Base-by-base conservation (phyloP, 2,113 vertebrate genomes). In the Callaeas wilsoni region DNA sequence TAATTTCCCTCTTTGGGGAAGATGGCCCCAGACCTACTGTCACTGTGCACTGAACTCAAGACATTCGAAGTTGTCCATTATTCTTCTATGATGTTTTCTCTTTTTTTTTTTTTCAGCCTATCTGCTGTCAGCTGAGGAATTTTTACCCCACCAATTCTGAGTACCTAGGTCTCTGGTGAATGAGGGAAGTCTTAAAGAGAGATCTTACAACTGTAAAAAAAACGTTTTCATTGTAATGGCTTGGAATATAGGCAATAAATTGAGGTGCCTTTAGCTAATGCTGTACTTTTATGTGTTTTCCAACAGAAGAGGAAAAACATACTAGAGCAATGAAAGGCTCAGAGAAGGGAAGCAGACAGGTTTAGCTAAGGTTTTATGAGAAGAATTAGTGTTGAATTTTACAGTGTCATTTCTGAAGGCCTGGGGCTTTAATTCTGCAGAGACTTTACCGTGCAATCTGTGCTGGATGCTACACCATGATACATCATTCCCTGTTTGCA, bases 231-330 rank as follows among this genome's bases (percentile, higher is more conserved):
- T 50, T 76, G 32, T 73, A 96, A 92, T 93, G 59, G 20, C 37
- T 65, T 78, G 80, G 69, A 92, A 90, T 79, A 84, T 15, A 76
- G 37, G 64, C 14, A 13, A 76, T 29, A 93, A 93, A 95, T 78
- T 75, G 80, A 94, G 85, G 42, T 76, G 86, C 80, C 92, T 75
- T 94, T 71, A 93, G 86, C 65, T 93, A 93, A 86, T 41, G 29
- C 64, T 86, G 41, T 65, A 84, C 62, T 75, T 87, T 84, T 19
- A 67, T 23, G 33, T 78, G 71, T 39, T 83, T 95, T 90, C 52
- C 56, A 88, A 35, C 12, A 78, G 47, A 91, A 82, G 30, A 74
- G 37, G 25, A 86, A 63, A 94, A 88, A 84, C 26, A 20, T 64
- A 37, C 47, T 22, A 71, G 21, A 68, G 76, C 42, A 92, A 47